Conservation (phyloP, 2,888 invertebrate species). For the Thecocarcelia acutangulata region DNA sequence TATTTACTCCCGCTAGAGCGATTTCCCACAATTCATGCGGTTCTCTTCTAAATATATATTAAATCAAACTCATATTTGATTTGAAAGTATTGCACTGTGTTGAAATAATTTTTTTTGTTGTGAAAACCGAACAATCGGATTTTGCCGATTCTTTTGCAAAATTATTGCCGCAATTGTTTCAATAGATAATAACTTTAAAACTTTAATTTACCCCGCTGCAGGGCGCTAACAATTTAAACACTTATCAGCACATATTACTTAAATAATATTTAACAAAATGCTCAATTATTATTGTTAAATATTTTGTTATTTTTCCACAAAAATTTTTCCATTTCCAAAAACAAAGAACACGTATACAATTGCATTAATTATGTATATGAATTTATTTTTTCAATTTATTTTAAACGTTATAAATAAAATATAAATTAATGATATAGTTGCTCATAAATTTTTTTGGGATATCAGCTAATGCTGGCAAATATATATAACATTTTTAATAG, state of each 20-base stretch:
- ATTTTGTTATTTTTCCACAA: constrained; percentile 15
- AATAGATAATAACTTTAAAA: too few relatives aligned
- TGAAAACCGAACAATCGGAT: too few relatives aligned
- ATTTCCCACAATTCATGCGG: too few relatives aligned
- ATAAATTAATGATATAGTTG: constrained; percentile 39
- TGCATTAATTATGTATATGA: constrained; percentile 2
- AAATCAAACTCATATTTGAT: too few relatives aligned
- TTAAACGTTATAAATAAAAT: constrained; percentile 30
- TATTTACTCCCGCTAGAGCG: too few relatives aligned
- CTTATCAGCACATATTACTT: background rate
- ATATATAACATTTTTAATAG: constrained; percentile 17
- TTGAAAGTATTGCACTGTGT: too few relatives aligned
- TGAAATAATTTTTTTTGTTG: too few relatives aligned
- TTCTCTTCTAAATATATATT: too few relatives aligned
- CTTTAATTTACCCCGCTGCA: background rate
- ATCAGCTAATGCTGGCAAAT: constrained; percentile 28
- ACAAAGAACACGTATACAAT: background rate
- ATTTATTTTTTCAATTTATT: constrained; percentile 43
- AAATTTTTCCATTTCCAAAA: constrained; percentile 13
- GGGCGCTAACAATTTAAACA: constrained; percentile 4
- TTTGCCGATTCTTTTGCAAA: too few relatives aligned
- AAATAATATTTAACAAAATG: constrained; percentile 1
- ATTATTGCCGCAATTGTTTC: too few relatives aligned
- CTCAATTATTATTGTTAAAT: constrained; percentile 11
- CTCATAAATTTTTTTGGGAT: constrained; percentile 39